Conservation (phyloP, 2,113 vertebrate genomes). For the Oreochromis tanganicae region DNA sequence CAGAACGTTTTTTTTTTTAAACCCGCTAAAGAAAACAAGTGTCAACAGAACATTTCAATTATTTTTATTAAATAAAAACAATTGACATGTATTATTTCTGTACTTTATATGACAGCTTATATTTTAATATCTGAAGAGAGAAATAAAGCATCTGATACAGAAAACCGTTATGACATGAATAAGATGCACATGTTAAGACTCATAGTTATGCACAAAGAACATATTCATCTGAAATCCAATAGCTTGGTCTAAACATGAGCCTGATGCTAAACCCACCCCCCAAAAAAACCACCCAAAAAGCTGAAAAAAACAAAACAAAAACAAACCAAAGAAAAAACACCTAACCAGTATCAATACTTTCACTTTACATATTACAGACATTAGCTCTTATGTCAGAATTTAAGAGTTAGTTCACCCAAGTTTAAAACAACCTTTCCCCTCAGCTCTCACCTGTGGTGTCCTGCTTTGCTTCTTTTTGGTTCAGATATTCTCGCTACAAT, state of each 20-base stretch:
- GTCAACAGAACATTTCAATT: neutral
- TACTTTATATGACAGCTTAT: neutral
- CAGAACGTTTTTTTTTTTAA: neutral
- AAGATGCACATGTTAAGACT: neutral
- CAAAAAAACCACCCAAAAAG: neutral
- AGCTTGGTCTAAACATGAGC: neutral
- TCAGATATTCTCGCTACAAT: neutral
- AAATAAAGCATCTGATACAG: neutral
- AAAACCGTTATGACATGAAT: neutral
- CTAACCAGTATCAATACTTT: neutral
- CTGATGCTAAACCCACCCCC: too few species aligned
- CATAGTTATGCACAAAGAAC: neutral
- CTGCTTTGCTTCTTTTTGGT: neutral
- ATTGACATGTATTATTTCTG: neutral
- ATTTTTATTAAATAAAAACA: neutral
- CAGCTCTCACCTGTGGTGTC: neutral
- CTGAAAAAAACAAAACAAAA: fast-evolving
- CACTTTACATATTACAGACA: neutral
- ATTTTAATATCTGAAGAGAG: neutral
- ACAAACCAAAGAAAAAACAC: fast-evolving
- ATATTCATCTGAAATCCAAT: neutral
- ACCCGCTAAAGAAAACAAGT: neutral
- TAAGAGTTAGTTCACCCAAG: neutral
- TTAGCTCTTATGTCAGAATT: neutral
- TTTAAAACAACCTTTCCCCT: neutral